Base-by-base conservation (phyloP, 1,140 invertebrate species). In the Araneus ventricosus region DNA sequence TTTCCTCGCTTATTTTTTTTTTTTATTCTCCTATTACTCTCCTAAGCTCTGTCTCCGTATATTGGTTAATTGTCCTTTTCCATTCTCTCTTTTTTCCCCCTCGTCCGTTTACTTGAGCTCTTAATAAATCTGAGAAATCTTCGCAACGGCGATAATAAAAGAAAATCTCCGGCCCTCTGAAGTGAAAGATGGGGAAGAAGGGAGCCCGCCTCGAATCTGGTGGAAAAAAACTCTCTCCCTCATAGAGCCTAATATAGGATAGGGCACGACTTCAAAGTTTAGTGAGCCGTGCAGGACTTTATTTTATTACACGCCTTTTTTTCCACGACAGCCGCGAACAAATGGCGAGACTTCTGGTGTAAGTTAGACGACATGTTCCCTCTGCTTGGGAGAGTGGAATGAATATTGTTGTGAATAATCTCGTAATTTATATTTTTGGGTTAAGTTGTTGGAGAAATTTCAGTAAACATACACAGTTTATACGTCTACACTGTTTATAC, bases 41-140 rank as follows among this genome's bases (percentile, higher is more conserved):
- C 41, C 30, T 52, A 84, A 84, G n/a, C 27, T 41, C 39, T 57
- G 41, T 84, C 45, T 57, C 45, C 24, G 41, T n/a, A 84, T 84
- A 84, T 84, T 84, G 82, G 82, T 84, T 84, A 84, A 84, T 84
- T 84, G 82, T 84, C 82, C 82, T 45, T 84, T 84, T 84, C 70
- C 30, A 75, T 75, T 75, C 70, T 75, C 70, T 82, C 79, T 82
- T 24, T 34, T 24, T n/a, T 8, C 8, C 17, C 30, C 27, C 30
- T 27, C 39, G 39, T 52, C 4, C 37, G 82, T 57, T 84, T 84
- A 84, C 30, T 57, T 30, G 41, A 84, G 82, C 39, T 57, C 45
- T 84, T 84, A 84, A 84, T 84, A 84, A 84, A 84, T 84, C 82
- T 84, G 45, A 17, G 70, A 75, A 75, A 75, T 75, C 70, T 75